A percentile compares a stretch with the other conserved stretches of the same genome.
Evolutionary conservation across 2,888 invertebrate genomes (phyloP).

Genomic region (Sinohyriopsis cumingii): DNA sequence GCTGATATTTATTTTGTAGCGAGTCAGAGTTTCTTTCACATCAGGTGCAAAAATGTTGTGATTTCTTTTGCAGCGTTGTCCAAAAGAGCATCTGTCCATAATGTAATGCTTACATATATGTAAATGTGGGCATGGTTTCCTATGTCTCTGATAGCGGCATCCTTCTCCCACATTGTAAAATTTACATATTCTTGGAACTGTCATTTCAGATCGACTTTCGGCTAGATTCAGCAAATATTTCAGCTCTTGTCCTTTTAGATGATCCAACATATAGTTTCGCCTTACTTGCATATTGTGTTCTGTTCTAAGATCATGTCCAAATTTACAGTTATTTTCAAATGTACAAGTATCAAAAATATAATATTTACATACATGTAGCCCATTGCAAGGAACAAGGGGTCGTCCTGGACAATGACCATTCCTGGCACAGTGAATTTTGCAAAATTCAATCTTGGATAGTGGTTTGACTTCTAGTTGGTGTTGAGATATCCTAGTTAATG

Average conservation of each 20-base stretch:
- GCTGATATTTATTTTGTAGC: neutral
- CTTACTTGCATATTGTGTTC: neutral
- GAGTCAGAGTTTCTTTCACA: neutral
- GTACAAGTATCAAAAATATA: constrained; percentile 1
- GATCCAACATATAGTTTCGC: neutral
- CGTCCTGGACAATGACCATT: neutral
- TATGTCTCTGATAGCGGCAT: neutral
- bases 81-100: constrained; percentile 6
- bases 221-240: neutral
- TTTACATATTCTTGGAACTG: constrained; percentile 3
- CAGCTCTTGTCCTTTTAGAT: neutral
- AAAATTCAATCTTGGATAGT: constrained; percentile 12
- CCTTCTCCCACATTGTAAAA: constrained; percentile 4
- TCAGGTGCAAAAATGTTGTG: constrained; percentile 8
- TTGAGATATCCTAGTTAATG: no score
- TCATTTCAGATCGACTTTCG: neutral
- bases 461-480: constrained; percentile 18
- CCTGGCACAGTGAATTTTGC: neutral
- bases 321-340: neutral
- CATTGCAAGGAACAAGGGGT: constrained; percentile 10
- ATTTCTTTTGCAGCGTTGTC: constrained; percentile 4
- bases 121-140: neutral
- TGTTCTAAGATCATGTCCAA: constrained; percentile 7
- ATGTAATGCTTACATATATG: constrained; percentile 11
- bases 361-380: constrained; percentile 8